Evolutionary conservation across 2,888 invertebrate genomes (phyloP), one percentile per base, ranked within the genome.

Genomic region (Sarcophaga subvicina): DNA sequence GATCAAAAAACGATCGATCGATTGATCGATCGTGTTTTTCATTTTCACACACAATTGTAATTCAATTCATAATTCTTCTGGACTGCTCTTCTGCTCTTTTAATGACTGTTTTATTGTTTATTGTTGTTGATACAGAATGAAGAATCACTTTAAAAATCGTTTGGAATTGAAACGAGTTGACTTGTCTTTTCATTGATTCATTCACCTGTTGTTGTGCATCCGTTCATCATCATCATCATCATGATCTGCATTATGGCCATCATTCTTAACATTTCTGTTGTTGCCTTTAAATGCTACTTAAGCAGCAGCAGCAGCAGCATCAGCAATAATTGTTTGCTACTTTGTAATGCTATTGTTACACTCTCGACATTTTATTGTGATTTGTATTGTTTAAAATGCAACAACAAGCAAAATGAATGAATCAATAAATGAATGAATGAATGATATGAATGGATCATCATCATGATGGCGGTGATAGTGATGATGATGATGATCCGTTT

Each of bases 331-430:
- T 10, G 37, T 81, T 87, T 81, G 75, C 81, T 84, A 69, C 62
- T 87, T 80, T 86, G 75, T 75, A 75, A 81, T 78, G 83, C 81
- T 78, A 87, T 84, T 87, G 87, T 87, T 84, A 87, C 78, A 87
- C 66, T 80, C 75, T 71, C 76, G 64, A 37, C 37, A 37, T 63
- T 64, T 45, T 81, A 49, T 70, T 60, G n/a, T 64, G 59, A 69
- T 69, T 69, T 37, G 54, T 72, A 60, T 79, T 78, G 76, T 81
- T 67, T 54, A 54, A 69, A 62, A 62, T 2, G 54, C 10, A 79
- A 37, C 22, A n/a, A 54, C 54, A 64, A 49, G 63, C 70, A 79
- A 70, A 70, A 49, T 67, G 6, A 20, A 54, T 70, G 54, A 20
- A 37, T 10, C 37, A 37, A 37, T 14, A 62, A 22, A 64, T 25